phyloP scores from a whole-genome alignment of 2,113 vertebrate genomes.

The Aegotheles bennettii region DNA sequence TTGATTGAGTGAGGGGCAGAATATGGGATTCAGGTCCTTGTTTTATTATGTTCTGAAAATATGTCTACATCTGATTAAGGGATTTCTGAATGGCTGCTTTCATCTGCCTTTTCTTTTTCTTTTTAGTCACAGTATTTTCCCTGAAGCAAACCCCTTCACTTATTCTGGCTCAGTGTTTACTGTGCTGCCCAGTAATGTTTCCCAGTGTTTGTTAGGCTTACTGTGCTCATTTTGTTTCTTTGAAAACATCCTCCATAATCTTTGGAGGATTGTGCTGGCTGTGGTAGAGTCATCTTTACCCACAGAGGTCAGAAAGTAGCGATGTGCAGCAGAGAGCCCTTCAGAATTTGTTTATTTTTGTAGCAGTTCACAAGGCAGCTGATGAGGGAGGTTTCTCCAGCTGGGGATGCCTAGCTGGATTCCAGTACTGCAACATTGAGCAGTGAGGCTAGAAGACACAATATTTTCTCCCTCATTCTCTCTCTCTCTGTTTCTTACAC shows the following conservation, averaged over 20 bases:
- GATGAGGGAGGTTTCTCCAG: not conserved
- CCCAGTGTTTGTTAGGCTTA: not conserved
- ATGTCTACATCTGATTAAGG: not conserved
- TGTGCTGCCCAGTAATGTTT: not conserved
- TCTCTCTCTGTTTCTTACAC: not conserved
- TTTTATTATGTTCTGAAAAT: conserved; percentile 1
- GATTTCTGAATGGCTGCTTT: conserved; percentile 16
- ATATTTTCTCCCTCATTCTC: not conserved
- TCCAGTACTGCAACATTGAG: not conserved
- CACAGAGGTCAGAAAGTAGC: not conserved
- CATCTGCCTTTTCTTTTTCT: conserved; percentile 9
- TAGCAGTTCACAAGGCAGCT: not conserved
- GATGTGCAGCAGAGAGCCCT: not conserved
- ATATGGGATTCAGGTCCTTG: not conserved
- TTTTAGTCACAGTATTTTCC: not conserved
- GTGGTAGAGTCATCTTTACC: not conserved
- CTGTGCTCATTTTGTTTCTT: not conserved
- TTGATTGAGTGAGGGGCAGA: not conserved
- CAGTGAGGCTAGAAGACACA: not conserved
- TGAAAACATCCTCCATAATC: not conserved
- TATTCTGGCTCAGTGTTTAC: not conserved
- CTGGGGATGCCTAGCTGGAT: not conserved
- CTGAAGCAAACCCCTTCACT: not conserved
- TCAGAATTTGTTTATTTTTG: not conserved
- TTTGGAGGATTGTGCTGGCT: not conserved